These are phyloP conservation scores for Lasioglossum leucozonium DNA, from an alignment of 2,888 invertebrate species.

Conservation along the genomic window DNA sequence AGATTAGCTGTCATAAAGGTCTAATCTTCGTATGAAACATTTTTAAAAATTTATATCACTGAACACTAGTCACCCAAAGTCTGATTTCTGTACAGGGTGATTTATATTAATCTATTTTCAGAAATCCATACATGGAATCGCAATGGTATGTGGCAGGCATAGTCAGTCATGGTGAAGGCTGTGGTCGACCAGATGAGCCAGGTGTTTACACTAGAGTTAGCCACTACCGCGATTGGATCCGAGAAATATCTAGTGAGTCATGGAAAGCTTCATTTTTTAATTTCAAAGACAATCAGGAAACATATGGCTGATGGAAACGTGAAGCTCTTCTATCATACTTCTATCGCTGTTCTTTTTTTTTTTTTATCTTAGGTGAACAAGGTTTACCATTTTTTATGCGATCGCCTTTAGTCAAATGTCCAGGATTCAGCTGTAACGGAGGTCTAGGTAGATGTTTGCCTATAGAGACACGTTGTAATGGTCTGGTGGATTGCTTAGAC, in stretches of 20 bases:
- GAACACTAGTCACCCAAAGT: neutral
- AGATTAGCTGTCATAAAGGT: neutral
- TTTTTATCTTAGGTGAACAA: slow-evolving; percentile 20
- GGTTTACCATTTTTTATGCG: neutral
- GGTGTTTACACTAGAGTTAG: slow-evolving; percentile 94
- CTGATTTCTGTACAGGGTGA: neutral
- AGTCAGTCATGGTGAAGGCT: slow-evolving; percentile 95
- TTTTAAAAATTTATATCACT: neutral
- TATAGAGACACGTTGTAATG: slow-evolving; percentile 89
- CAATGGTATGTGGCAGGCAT: slow-evolving; percentile 94
- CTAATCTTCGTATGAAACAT: neutral
- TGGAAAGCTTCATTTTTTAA: neutral
- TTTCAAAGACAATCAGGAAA: neutral
- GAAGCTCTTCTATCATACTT: neutral
- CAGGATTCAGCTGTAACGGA: slow-evolving; percentile 90
- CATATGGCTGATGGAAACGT: too few species aligned
- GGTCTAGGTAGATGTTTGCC: slow-evolving; percentile 90
- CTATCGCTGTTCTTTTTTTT: neutral
- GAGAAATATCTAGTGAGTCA: slow-evolving; percentile 86
- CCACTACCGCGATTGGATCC: slow-evolving; percentile 91
- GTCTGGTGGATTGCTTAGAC: slow-evolving; percentile 90
- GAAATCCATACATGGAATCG: slow-evolving; percentile 87
- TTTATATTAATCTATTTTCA: slow-evolving; percentile 48
- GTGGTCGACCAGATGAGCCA: slow-evolving; percentile 91
- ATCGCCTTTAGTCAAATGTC: slow-evolving; percentile 88